Base-by-base conservation (phyloP, 2,113 vertebrate genomes). In the Phoxinus phoxinus region DNA sequence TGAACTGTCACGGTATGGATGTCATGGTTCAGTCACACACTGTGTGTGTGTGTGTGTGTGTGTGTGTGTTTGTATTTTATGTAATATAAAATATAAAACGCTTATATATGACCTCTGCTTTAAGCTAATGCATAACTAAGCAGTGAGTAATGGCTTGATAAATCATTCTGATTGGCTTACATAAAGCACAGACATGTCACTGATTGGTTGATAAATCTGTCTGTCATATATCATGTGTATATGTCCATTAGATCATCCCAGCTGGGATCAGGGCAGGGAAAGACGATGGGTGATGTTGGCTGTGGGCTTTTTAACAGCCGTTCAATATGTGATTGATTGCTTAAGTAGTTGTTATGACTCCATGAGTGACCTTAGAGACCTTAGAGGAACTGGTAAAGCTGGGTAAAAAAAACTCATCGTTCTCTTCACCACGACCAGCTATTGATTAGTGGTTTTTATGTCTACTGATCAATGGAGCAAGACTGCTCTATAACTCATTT, bases 391-490 rank as follows among this genome's bases (percentile, higher is more conserved):
- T 15, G 79, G 17, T 53, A 37, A 63, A 46, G 27, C 71, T 46
- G 91, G 92, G 91, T 88, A 92, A 92, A 92, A 92, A 92, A 92
- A 93, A 89, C 84, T 91, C 87, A 77, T 56, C 85, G 86, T 88
- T 88, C 89, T 89, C 89, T 59, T 89, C 79, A 89, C 88, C 51
- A 59, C 88, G 86, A 56, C 44, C 79, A 86, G 90, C 90, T 90
- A 93, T 91, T 93, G 93, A 94, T 92, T 91, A 92, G 90, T 88
- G 82, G 91, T 91, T 91, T 91, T 85, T 32, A 87, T 86, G 91
- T 91, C 91, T 41, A 46, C 65, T 63, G 89, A 94, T 95, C 94
- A 91, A 95, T 94, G 87, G 87, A 90, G 89, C 85, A 67, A 86
- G 83, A 65, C 87, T 81, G 71, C 58, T 83, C 85, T 79, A 86